Evolutionary conservation across 37 sponge, comb jelly and placozoan species (phyloP).

Genomic region (Aplysina aerophoba): DNA sequence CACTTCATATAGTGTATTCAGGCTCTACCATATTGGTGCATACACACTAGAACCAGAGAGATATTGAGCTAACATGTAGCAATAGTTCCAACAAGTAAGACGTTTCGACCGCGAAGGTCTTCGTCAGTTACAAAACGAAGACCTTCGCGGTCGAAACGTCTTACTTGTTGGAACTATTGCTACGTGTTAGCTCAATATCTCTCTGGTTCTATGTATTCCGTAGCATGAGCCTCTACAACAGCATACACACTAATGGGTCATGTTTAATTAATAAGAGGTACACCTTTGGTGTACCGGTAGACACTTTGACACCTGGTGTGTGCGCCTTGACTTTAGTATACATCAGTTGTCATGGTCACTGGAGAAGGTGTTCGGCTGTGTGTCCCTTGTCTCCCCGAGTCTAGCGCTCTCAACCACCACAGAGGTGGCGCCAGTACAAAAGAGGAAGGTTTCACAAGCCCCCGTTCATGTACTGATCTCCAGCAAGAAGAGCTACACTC

Average conservation of each 20-base stretch:
- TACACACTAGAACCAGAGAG: too few species aligned
- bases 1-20: not conserved
- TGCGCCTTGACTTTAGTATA: not conserved
- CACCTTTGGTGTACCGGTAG: not conserved
- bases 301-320: not conserved
- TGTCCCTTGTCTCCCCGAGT: not conserved
- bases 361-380: conserved; percentile 10
- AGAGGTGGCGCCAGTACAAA: not conserved
- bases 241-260: too few species aligned
- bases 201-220: too few species aligned
- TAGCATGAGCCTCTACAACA: too few species aligned
- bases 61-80: too few species aligned
- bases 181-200: too few species aligned
- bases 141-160: too few species aligned
- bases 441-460: conserved; percentile 25
- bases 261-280: too few species aligned
- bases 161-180: too few species aligned
- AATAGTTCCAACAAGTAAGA: too few species aligned
- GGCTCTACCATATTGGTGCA: not conserved
- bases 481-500: conserved; percentile 17
- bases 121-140: too few species aligned
- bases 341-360: conserved; percentile 1
- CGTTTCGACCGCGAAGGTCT: too few species aligned
- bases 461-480: not conserved
- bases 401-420: not conserved